Base-by-base conservation (phyloP, 2,888 invertebrate genomes). In the Cheilosia variabilis region DNA sequence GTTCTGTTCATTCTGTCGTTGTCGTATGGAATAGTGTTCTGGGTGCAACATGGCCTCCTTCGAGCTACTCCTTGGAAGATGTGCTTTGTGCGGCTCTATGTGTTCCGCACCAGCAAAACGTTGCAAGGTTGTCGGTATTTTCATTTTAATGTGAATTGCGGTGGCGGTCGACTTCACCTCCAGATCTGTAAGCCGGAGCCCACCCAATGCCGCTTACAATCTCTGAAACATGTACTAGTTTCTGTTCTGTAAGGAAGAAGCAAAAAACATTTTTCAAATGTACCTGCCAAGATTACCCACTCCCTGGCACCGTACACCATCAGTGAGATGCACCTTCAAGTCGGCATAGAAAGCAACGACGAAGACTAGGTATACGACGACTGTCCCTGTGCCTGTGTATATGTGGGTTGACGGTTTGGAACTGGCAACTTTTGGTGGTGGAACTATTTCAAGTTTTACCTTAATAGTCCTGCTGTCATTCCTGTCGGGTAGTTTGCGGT, bases 391-490 rank as follows among this genome's bases (percentile, higher is more conserved):
- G 43, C 7, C 6, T 69, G 24, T 52, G 13, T 45, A 37, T 43
- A 4, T 79, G 75, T 55, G 50, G 24, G 60, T 13, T 69, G 57
- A 47, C 7, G 52, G 34, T 43, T 75, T 62, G 41, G 41, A 62
- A 57, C 75, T 58, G 45, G 81, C 43, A 86, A 86, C 66, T 81
- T 86, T 86, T 75, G 71, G 75, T 71, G 84, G 62, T 68, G 53
- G 52, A 77, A 76, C 80, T 86, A 86, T 81, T 86, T 81, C 72
- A 81, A 86, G 68, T 81, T 75, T 58, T 86, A 80, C 81, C 86
- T 86, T 86, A 86, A 86, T 81, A 86, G 86, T 86, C 81, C 86
- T 86, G 86, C 86, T 86, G 81, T 86, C 86, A 86, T 86, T 86
- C 86, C 81, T 80, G 72, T 86, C 68, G 86, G 86, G 77, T 86